These are phyloP conservation scores for Melanotaenia boesemani DNA, from an alignment of 2,797 vertebrate genomes.

Conservation along the genomic window DNA sequence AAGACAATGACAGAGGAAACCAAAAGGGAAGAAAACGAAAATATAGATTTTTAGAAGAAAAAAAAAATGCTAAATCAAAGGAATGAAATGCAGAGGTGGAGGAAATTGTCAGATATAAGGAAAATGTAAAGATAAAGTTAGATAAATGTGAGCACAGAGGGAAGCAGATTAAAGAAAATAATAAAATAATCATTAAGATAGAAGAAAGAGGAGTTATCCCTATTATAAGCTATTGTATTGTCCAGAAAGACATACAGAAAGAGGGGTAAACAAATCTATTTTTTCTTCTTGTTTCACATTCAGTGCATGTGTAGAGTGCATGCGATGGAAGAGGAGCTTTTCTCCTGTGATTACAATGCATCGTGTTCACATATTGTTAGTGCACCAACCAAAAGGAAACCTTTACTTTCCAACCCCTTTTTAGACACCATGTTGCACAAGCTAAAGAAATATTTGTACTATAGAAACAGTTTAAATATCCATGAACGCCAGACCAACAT, in stretches of 20 bases:
- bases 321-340: neutral
- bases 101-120: neutral
- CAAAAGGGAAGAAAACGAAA: constrained; percentile 13
- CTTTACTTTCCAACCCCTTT: neutral
- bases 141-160: neutral
- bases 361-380: constrained; percentile 24
- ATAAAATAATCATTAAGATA: neutral
- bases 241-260: neutral
- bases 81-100: neutral
- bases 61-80: neutral
- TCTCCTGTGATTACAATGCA: constrained; percentile 14
- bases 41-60: constrained; percentile 5
- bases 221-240: neutral
- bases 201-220: neutral
- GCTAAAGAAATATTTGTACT: neutral
- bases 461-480: neutral
- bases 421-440: neutral
- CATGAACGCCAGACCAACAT: neutral
- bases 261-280: neutral
- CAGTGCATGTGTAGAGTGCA: constrained; percentile 3
- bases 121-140: neutral
- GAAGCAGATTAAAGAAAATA: constrained; percentile 1
- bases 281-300: constrained; percentile 30
- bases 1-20: constrained; percentile 23
- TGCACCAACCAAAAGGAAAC: neutral